phyloP scores from a whole-genome alignment of 2,797 vertebrate genomes.

The Dermochelys coriacea region DNA sequence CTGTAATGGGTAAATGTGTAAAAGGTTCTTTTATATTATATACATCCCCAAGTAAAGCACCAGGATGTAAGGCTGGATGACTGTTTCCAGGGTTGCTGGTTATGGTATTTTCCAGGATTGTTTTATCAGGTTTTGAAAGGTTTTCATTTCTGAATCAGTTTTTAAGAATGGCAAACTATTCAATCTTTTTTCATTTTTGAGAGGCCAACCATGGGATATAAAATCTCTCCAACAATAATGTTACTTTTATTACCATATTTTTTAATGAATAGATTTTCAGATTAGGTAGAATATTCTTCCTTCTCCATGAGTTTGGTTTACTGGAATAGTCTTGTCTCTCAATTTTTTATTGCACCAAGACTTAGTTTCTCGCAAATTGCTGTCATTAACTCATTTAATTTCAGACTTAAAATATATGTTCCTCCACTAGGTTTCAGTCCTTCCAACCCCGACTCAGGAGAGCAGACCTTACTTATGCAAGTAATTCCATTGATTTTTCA shows the following conservation, averaged over 20 bases:
- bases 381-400: neutral
- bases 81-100: neutral
- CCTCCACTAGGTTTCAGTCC: neutral
- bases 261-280: neutral
- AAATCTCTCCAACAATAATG: neutral
- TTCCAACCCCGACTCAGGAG: neutral
- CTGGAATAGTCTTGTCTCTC: neutral
- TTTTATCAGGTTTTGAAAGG: neutral
- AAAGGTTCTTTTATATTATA: neutral
- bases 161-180: neutral
- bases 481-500: neutral
- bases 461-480: neutral
- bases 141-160: neutral
- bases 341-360: neutral
- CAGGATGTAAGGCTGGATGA: neutral
- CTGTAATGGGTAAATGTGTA: neutral
- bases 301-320: neutral
- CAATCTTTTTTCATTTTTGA: neutral
- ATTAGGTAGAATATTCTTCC: neutral
- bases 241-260: neutral
- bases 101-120: no score
- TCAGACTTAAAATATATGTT: neutral
- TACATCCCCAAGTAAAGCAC: neutral
- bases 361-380: neutral
- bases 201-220: neutral